Base-by-base conservation (phyloP, 2,797 vertebrate genomes). In the Synanceia verrucosa region DNA sequence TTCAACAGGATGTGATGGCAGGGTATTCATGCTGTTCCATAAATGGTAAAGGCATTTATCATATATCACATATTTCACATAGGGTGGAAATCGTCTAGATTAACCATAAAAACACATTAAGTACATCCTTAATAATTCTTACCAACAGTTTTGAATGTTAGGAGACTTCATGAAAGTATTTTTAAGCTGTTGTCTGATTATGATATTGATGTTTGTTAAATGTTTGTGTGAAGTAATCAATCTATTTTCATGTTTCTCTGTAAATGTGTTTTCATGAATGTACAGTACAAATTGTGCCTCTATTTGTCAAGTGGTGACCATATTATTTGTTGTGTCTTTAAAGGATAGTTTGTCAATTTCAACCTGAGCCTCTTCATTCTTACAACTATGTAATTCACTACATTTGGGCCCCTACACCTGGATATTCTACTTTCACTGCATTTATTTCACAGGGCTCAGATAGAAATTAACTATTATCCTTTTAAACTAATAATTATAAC, bases 151-250 rank as follows among this genome's bases (percentile, higher is more conserved):
- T 41, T 78, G 92, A 93, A 93, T 92, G 88, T 91, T 81, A 50
- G 48, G 56, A 90, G 90, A 92, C 89, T 78, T 84, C 51, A 79
- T 93, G 91, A 93, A 94, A 92, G 92, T 94, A 92, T 55, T 68
- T 66, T 51, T 28, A 67, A 61, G 55, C 46, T 58, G 53, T 69
- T 13, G 29, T 76, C 24, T 37, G 14, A 5, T 53, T 8, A 13
- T 69, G 47, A 57, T 57, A 44, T 53, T 51, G 53, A 68, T 33
- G 29, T 52, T 63, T 28, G 11, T 65, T 33, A 18, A 46, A 50
- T 78, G 70, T 77, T 66, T 73, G 21, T 73, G 48, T 5, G 31
- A 72, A 9, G 16, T 78, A 18, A 48, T 58, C 2, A 23, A 58
- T 64, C 23, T 61, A 34, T 71, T 72, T 68, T 56, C 8, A 36